Conservation (phyloP, 2,888 invertebrate species). For the Leucophenga montana region DNA sequence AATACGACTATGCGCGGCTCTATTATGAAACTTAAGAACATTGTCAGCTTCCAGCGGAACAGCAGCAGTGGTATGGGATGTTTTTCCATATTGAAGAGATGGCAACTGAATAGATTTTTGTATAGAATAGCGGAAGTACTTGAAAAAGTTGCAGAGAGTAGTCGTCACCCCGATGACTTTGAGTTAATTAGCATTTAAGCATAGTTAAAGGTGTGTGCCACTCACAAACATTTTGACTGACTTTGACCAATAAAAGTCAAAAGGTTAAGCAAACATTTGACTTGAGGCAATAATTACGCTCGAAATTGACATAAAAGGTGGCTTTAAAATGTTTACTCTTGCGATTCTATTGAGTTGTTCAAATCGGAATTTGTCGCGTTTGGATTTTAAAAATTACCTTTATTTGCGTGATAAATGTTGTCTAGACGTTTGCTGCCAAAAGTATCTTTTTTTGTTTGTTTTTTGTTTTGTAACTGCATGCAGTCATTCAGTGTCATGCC, state of each 20-base stretch:
- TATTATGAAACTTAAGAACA: slow-evolving; percentile 15
- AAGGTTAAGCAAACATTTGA: slow-evolving; percentile 17
- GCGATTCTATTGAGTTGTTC: too few species aligned
- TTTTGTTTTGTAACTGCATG: not conserved
- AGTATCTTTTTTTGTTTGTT: slow-evolving; percentile 9
- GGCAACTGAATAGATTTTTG: too few species aligned
- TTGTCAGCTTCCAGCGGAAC: too few species aligned
- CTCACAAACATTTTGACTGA: not conserved
- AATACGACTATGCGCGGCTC: not conserved
- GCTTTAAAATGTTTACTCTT: not conserved
- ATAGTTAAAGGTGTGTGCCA: not conserved
- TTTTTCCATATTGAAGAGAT: too few species aligned
- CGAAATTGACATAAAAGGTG: too few species aligned
- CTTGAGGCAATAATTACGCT: not conserved
- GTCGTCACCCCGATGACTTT: not conserved
- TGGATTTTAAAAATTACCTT: slow-evolving; percentile 9
- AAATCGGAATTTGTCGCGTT: slow-evolving; percentile 1
- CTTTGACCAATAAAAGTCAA: slow-evolving; percentile 14
- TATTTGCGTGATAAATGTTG: slow-evolving; percentile 19
- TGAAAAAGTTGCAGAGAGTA: too few species aligned
- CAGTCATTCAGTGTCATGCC: too few species aligned
- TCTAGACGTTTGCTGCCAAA: slow-evolving; percentile 12
- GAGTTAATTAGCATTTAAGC: slow-evolving; percentile 14
- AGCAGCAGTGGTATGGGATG: too few species aligned
- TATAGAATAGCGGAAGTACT: too few species aligned